phyloP scores from a whole-genome alignment of 2,113 vertebrate genomes.

The Pituophis catenifer region DNA sequence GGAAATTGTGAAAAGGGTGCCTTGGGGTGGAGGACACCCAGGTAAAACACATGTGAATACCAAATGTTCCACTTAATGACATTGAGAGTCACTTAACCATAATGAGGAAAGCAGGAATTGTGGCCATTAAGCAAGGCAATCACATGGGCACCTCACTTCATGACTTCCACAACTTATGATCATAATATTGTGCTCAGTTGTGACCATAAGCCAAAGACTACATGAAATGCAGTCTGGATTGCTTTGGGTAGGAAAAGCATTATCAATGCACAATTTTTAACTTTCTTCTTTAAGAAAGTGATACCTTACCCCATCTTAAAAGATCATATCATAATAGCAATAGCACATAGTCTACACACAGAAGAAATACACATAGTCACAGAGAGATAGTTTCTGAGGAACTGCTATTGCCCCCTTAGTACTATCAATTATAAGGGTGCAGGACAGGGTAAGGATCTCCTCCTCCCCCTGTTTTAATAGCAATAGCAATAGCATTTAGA shows the following conservation, averaged over 20 bases:
- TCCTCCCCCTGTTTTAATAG: background rate
- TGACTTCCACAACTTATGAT: background rate
- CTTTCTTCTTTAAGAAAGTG: background rate
- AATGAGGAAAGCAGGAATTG: background rate
- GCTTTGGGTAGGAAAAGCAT: background rate
- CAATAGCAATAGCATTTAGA: too few species aligned
- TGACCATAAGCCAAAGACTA: background rate
- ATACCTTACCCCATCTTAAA: background rate
- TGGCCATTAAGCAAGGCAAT: background rate
- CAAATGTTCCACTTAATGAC: background rate
- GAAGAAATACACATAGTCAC: background rate
- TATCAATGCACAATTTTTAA: background rate
- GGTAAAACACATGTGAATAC: background rate
- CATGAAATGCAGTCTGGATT: background rate
- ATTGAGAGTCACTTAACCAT: background rate
- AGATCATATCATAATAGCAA: too few species aligned
- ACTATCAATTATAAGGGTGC: background rate
- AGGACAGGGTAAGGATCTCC: background rate
- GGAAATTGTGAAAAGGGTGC: background rate
- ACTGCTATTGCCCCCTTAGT: background rate
- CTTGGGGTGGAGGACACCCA: background rate
- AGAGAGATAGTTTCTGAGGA: background rate
- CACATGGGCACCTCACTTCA: background rate
- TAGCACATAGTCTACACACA: too few species aligned
- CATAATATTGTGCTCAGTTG: background rate